Base-by-base conservation (phyloP, 2,888 invertebrate genomes). In the Silvanus unidentatus region DNA sequence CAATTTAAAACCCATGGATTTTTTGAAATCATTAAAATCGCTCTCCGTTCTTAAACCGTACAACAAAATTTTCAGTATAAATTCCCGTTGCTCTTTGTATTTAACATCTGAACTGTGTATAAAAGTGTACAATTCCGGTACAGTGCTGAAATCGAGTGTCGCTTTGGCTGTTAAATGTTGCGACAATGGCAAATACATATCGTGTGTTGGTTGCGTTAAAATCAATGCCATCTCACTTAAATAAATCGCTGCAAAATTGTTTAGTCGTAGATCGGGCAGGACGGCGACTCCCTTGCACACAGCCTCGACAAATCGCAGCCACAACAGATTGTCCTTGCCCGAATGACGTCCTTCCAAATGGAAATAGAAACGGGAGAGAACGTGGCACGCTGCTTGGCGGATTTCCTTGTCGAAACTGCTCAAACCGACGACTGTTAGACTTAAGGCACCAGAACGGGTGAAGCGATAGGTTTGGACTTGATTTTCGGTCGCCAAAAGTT, bases 101-200 rank as follows among this genome's bases (percentile, higher is more conserved):
- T 85, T 79, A 0, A 88, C 75, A 44, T 88, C 86, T 8, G 84
- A 78, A 49, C 88, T 90, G 64, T 89, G 86, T 63, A 94, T 85
- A 29, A 94, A 78, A 41, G 86, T 84, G 48, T 90, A 81, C 62
- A 94, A 84, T 65, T 95, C 94, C 0, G 95, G 95, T n/a, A 95
- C 84, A 2, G 82, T 78, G 10, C 79, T 77, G 11, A 93, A 73
- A 63, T 92, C 84, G 11, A 93, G 77, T 6, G 78, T 77, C 9
- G 86, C 82, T 68, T 90, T 92, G 0, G 63, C 60, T 1, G 57
- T 50, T 14, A 72, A 53, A 55, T 70, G 69, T 14, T 63, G 61
- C 0, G 64, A 62, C n/a, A 95, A 73, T 0, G 85, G 81, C 54
- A 80, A 77, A 69, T 89, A 94, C 57, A 94, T 77, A 0, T 83